Percentiles rank a stretch among this genome's conserved stretches.
phyloP scores from a whole-genome alignment of 2,113 vertebrate species.

The Macquaria australasica region DNA sequence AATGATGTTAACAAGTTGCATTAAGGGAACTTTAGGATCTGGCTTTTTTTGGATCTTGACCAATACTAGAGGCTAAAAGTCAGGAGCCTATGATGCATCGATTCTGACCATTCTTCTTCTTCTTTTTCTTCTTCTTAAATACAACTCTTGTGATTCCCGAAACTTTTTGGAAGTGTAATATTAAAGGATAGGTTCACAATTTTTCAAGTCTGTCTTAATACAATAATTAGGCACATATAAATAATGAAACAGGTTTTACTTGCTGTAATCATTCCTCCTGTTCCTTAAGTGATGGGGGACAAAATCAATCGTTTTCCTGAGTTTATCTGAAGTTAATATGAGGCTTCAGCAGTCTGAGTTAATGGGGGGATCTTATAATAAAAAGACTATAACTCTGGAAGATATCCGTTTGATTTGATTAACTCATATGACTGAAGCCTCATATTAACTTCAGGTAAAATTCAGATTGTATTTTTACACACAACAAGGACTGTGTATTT shows the following conservation, averaged over 20 bases:
- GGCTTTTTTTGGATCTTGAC: background rate
- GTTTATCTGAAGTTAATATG: too few relatives aligned
- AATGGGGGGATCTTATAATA: too few relatives aligned
- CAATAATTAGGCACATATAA: background rate
- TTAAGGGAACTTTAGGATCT: background rate
- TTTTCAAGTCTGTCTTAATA: background rate
- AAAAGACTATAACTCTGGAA: too few relatives aligned
- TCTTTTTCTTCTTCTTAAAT: background rate
- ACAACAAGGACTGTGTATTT: too few relatives aligned
- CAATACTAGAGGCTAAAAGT: background rate
- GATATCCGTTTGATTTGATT: too few relatives aligned
- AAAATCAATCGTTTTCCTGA: background rate
- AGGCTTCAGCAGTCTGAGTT: too few relatives aligned
- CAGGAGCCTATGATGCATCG: background rate
- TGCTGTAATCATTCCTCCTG: background rate
- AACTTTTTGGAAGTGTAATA: background rate
- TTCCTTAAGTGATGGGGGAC: background rate
- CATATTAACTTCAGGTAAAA: too few relatives aligned
- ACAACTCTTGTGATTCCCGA: background rate
- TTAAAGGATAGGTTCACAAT: background rate
- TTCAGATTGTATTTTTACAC: too few relatives aligned
- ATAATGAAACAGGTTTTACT: background rate
- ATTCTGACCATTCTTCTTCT: background rate
- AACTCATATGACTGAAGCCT: too few relatives aligned
- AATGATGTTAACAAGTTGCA: background rate